Evolutionary conservation across 2,888 invertebrate species (phyloP).

Genomic region (Apodemia mormo): DNA sequence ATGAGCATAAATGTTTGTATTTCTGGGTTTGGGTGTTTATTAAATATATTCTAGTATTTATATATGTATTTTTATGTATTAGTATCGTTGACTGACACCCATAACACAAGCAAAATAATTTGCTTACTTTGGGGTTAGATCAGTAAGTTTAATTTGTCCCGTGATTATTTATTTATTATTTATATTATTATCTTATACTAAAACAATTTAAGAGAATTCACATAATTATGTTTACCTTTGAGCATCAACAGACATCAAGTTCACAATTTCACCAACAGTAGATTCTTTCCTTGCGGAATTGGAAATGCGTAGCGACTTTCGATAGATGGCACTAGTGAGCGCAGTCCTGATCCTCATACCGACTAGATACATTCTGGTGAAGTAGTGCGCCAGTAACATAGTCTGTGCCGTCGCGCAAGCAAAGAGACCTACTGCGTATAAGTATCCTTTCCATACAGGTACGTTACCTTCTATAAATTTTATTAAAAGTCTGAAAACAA

Average conservation of each 20-base stretch:
- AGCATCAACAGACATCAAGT: constrained; percentile 95
- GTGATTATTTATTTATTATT: no score
- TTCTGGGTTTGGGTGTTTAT: no score
- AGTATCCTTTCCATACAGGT: constrained; percentile 92
- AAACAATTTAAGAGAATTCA: no score
- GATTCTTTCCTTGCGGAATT: constrained; percentile 90
- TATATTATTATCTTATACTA: no score
- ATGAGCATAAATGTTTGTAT: no score
- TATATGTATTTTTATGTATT: no score
- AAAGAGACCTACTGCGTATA: constrained; percentile 90
- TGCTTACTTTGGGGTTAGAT: no score
- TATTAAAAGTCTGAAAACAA: constrained; percentile 84
- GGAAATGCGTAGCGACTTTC: constrained; percentile 91
- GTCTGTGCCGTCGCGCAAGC: constrained; percentile 90
- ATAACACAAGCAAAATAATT: no score
- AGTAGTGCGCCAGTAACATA: constrained; percentile 93
- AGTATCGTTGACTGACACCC: no score
- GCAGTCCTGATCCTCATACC: constrained; percentile 95
- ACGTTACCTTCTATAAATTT: constrained; percentile 84
- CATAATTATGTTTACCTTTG: constrained; percentile 82
- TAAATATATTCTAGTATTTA: no score
- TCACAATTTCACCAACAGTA: constrained; percentile 95
- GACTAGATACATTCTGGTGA: constrained; percentile 93
- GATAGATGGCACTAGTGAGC: constrained; percentile 93
- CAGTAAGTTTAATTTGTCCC: no score